These are phyloP conservation scores for Phalacrocorax pelagicus DNA, from an alignment of 2,113 vertebrate genomes.

Conservation along the genomic window DNA sequence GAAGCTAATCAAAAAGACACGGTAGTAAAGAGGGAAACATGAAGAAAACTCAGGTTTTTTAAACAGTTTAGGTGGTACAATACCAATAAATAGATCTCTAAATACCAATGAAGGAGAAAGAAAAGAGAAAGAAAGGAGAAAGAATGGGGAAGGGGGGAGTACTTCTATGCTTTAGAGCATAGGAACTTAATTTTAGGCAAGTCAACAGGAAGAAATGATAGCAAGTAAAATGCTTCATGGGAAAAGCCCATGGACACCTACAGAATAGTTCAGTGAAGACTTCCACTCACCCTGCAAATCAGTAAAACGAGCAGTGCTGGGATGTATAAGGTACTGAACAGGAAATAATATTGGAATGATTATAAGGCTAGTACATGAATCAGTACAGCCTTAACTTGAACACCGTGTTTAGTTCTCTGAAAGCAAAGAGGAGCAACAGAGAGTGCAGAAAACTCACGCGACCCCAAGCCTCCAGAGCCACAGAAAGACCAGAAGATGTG, in stretches of 20 bases:
- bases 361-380: neutral
- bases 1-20: neutral
- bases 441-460: neutral
- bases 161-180: neutral
- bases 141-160: neutral
- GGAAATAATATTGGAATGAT: neutral
- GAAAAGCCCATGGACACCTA: neutral
- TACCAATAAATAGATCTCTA: neutral
- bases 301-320: neutral
- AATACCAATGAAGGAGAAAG: neutral
- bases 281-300: neutral
- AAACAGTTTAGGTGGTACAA: neutral
- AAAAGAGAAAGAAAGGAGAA: neutral
- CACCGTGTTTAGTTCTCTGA: neutral
- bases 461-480: neutral
- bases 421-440: neutral
- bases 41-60: neutral
- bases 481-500: neutral
- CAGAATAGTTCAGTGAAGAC: neutral
- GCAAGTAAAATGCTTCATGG: neutral
- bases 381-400: neutral
- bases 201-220: neutral
- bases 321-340: neutral
- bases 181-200: neutral
- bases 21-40: neutral